phyloP scores from a whole-genome alignment of 37 sponge, comb jelly and placozoan species.

The Aphrocallistes beatrix region DNA sequence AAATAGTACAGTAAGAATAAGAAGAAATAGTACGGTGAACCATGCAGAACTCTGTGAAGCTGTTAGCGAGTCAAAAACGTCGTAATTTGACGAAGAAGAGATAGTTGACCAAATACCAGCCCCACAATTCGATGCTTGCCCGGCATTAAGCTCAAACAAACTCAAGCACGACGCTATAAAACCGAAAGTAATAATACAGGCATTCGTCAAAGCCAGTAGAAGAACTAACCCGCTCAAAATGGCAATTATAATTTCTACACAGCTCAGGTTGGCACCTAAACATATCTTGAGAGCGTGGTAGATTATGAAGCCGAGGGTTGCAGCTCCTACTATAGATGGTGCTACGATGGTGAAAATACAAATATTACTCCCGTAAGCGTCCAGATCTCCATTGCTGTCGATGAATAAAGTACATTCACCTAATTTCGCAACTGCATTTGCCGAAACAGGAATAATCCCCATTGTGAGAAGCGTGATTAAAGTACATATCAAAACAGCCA shows the following conservation, averaged over 20 bases:
- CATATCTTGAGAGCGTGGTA: neutral
- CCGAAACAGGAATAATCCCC: neutral
- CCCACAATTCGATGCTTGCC: neutral
- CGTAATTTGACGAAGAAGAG: neutral
- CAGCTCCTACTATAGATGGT: neutral
- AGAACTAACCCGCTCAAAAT: neutral
- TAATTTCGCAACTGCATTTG: neutral
- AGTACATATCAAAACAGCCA: conserved; percentile 6
- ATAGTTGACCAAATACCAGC: neutral
- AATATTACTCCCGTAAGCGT: neutral
- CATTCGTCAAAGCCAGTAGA: neutral
- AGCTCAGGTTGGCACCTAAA: neutral
- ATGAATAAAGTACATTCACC: conserved; percentile 10
- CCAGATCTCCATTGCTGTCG: neutral
- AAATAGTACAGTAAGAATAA: neutral
- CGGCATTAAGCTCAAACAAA: no score
- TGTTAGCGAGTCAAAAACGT: neutral
- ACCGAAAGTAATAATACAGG: conserved; percentile 7
- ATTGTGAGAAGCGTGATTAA: neutral
- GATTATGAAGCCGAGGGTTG: neutral
- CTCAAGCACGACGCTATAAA: neutral
- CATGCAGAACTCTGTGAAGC: conserved; percentile 7
- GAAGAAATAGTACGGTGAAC: neutral
- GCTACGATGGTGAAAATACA: neutral
- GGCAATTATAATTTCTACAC: neutral